Percentiles rank a stretch among this genome's conserved stretches.
phyloP scores from a whole-genome alignment of 1,140 invertebrate species.

The Drosophila leontia region DNA sequence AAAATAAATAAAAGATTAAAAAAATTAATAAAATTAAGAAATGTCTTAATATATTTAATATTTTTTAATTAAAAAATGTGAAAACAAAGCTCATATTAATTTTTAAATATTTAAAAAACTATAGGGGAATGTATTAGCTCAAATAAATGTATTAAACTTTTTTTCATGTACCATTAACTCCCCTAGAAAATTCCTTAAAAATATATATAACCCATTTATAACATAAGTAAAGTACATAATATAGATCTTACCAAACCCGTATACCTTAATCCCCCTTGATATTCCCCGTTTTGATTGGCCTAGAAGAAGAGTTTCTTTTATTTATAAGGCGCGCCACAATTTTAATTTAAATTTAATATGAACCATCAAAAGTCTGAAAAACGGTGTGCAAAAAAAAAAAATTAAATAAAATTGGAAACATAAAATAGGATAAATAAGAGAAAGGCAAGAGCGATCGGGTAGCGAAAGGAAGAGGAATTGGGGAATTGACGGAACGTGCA shows the following conservation, averaged over 20 bases:
- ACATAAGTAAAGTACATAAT: too few relatives aligned
- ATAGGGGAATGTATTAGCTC: background rate
- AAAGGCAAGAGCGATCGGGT: constrained; percentile 16
- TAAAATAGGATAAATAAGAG: constrained; percentile 13
- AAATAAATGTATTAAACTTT: background rate
- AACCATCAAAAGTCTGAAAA: constrained; percentile 47
- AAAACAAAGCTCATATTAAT: background rate
- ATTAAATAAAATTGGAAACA: background rate
- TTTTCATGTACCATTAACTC: background rate
- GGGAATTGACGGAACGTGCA: constrained; percentile 59
- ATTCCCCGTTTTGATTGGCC: constrained; percentile 20
- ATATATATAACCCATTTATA: background rate
- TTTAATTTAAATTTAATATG: constrained; percentile 70
- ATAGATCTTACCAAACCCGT: background rate
- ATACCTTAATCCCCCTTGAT: constrained; percentile 1
- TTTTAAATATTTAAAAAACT: background rate
- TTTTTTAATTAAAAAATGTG: background rate
- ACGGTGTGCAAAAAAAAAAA: constrained; percentile 41
- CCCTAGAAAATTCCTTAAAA: background rate
- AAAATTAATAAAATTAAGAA: too few relatives aligned
- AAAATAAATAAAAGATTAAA: too few relatives aligned
- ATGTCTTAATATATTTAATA: background rate
- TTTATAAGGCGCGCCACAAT: constrained; percentile 47
- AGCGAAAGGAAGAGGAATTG: constrained; percentile 25
- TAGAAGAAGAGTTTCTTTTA: constrained; percentile 35